Base-by-base conservation (phyloP, 2,888 invertebrate species). In the Autographa gamma region DNA sequence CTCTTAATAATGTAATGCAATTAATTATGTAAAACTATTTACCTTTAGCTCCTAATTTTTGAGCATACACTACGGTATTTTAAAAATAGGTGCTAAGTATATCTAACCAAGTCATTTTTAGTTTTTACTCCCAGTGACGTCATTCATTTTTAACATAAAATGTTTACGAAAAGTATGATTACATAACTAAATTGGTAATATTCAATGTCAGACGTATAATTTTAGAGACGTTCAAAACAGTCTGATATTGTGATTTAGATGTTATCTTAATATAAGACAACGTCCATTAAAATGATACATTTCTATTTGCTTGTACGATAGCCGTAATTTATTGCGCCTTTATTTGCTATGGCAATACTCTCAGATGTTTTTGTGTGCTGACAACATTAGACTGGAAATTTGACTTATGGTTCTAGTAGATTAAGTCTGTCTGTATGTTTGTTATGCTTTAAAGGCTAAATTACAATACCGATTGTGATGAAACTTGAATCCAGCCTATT, bases 261-360 rank as follows among this genome's bases (percentile, higher is more conserved):
- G 25, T 8, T 74, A 82, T 84, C 80, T 72, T 80, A 82, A 83
- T 83, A 82, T 52, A 13, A 83, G 77, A 82, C 80, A 84, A 74
- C 13, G 78, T 73, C 84, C 76, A 83, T 83, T 83, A 78, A 75
- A 71, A 76, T 83, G 83, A 83, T 82, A 76, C 76, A 83, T 83
- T 76, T 72, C 69, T 62, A 74, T 74, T 71, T 63, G 52, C 59
- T 60, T 59, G 38, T 63, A 48, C 31, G 59, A 52, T 63, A 62
- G 48, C 54, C 59, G 56, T 74, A 67, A 76, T 81, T 78, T 81
- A 78, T 74, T 11, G 0, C 19, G 48, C 38, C 18, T 72, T 62
- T 77, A 69, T 82, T 68, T 62, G 31, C 9, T 19, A 60, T 66
- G 71, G 32, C 72, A 43, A 74, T 69, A 63, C 66, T 41, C 74